Base-by-base conservation (phyloP, 2,888 invertebrate genomes). In the Choristoneura rosaceana region DNA sequence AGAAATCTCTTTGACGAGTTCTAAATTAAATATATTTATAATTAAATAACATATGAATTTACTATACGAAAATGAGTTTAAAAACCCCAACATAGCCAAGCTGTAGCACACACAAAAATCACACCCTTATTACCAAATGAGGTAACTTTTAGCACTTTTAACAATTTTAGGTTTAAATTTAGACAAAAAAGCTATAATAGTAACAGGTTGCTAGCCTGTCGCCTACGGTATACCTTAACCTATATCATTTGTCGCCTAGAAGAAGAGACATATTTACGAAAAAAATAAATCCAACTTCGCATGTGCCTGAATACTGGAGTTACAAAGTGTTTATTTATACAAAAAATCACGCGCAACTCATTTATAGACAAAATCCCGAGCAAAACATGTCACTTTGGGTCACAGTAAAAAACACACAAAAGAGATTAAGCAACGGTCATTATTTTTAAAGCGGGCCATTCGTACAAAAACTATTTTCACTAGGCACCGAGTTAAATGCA, bases 401-500 rank as follows among this genome's bases (percentile, higher is more conserved):
- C 17, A 34, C 52, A 52, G 59, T 50, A 17, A 43, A 41, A 43
- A 66, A 60, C 25, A 60, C 50, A 38, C 58, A 41, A 60, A 15
- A 62, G 67, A 55, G 70, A 64, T 70, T 65, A 59, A 17, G 61
- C 55, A 58, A 62, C 38, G 62, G 58, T 68, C 62, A 71, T 63
- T 71, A 68, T 63, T 67, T 71, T 71, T 41, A 67, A 68, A 71
- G 67, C 41, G 67, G 71, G 14, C 67, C 58, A 68, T 71, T 58
- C 67, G 52, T 41, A 50, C 71, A 70, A 70, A 70, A 77, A 76
- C 76, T 73, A 74, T 71, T 69, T 66, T 78, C 79, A 78, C 82
- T 78, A 76, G 76, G 80, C 79, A 75, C 80, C 82, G 83, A 87
- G 83, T 86, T 88, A 85, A 88, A 84, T 82, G 80, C 77, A 76